Evolutionary conservation across 2,113 vertebrate species (phyloP), one percentile per base, ranked within the genome.

Genomic region (Chaetops frenatus): DNA sequence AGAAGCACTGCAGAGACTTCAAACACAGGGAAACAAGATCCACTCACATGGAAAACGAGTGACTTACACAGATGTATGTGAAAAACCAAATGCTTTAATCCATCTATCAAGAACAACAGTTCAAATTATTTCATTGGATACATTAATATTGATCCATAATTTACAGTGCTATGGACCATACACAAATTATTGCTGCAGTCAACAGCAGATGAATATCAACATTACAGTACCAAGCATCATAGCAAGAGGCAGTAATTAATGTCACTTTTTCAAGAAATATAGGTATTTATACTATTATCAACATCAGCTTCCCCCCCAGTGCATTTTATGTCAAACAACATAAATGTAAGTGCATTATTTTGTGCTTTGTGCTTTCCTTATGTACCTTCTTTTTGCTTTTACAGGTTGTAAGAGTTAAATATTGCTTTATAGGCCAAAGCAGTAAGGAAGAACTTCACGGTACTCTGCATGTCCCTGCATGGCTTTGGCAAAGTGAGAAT

Each of bases 171-270:
- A 97, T 98, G 98, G 98, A 98, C 97, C 98, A 97, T 92, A 98
- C 97, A 98, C 98, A 98, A 98, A 97, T 97, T 97, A 98, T 97
- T 98, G 98, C 98, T 97, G 97, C 91, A 96, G 89, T 94, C 96
- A 97, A 97, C 98, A 98, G 98, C 98, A 98, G 95, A 92, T 97
- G 97, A 98, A 97, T 97, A 97, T 97, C 97, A 98, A 98, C 98
- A 98, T 98, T 98, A 99, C 98, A 98, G 98, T 98, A 98, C 97
- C 98, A 98, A 98, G 97, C 84, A 96, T 98, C 97, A 98, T 97
- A 96, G 93, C 96, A 97, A 98, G 98, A 98, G 97, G 98, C 98
- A 98, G 95, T 97, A 97, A 97, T 98, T 97, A 96, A 97, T 98
- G 95, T 97, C 96, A 95, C 97, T 96, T 97, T 97, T 97, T 97